These are phyloP conservation scores for Serranus cabrilla DNA, from an alignment of 2,797 vertebrate species.

Conservation along the genomic window DNA sequence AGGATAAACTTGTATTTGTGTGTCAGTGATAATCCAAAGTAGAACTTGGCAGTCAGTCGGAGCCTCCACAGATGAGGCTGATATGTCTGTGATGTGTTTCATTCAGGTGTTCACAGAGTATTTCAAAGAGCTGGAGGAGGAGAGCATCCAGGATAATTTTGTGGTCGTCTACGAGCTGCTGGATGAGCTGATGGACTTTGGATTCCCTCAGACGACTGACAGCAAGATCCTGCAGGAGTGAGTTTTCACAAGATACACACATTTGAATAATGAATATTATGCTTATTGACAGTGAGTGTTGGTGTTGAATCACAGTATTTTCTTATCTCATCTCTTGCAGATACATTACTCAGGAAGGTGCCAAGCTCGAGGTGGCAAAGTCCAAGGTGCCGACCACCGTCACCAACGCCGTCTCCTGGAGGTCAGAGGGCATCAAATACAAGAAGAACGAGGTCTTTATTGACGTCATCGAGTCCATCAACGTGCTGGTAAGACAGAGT, in stretches of 20 bases:
- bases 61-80: background rate
- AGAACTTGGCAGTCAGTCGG: background rate
- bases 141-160: slow-evolving; percentile 96
- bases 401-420: slow-evolving; percentile 96
- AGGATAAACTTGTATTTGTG: background rate
- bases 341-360: slow-evolving; percentile 94
- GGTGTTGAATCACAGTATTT: slow-evolving; percentile 1
- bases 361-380: slow-evolving; percentile 91
- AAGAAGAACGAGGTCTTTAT: slow-evolving; percentile 96
- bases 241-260: slow-evolving; percentile 58
- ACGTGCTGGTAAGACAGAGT: slow-evolving; percentile 89
- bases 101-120: slow-evolving; percentile 94
- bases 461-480: slow-evolving; percentile 95
- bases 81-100: background rate
- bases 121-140: slow-evolving; percentile 96
- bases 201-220: slow-evolving; percentile 97
- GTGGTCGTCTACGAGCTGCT: slow-evolving; percentile 95
- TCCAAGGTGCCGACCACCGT: slow-evolving; percentile 92
- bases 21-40: slow-evolving; percentile 1
- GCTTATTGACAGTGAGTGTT: background rate
- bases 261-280: no score
- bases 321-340: slow-evolving; percentile 67
- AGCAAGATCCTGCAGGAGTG: slow-evolving; percentile 97
- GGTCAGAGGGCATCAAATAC: slow-evolving; percentile 94
- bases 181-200: slow-evolving; percentile 97